A percentile compares a stretch with the other conserved stretches of the same genome.
Conservation (phyloP, 2,113 vertebrate species). For the Microtus montanus region DNA sequence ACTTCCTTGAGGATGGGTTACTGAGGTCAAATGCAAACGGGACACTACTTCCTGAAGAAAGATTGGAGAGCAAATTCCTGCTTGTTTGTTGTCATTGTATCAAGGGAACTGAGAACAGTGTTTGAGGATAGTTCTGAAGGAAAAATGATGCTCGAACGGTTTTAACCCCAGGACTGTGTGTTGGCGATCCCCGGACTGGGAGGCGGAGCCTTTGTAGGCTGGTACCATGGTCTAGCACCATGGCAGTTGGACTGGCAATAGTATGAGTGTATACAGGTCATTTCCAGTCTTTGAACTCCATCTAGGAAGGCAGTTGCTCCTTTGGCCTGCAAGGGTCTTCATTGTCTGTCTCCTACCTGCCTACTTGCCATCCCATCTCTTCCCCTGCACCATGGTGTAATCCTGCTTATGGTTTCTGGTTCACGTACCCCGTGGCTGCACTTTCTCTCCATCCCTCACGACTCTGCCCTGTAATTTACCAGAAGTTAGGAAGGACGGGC, state of each 20-base stretch:
- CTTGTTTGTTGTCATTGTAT: background rate
- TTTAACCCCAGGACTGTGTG: background rate
- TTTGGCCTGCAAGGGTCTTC: background rate
- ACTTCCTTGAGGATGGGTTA: background rate
- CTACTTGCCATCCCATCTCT: background rate
- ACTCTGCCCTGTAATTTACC: background rate
- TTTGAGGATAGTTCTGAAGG: background rate
- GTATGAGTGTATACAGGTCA: background rate
- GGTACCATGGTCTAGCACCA: background rate
- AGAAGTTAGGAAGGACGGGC: no score
- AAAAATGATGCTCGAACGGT: background rate
- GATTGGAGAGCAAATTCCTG: background rate
- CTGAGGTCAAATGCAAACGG: background rate
- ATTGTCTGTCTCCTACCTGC: no score
- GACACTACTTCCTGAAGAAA: background rate
- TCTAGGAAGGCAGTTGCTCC: background rate
- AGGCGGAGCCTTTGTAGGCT: background rate
- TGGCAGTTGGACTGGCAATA: background rate
- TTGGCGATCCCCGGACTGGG: background rate
- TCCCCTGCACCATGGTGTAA: no score
- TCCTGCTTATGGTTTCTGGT: background rate
- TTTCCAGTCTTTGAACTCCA: background rate
- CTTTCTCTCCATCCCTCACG: background rate
- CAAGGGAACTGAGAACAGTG: background rate
- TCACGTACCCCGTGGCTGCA: background rate